phyloP scores from a whole-genome alignment of 2,888 invertebrate species.

The Adineta ricciae region DNA sequence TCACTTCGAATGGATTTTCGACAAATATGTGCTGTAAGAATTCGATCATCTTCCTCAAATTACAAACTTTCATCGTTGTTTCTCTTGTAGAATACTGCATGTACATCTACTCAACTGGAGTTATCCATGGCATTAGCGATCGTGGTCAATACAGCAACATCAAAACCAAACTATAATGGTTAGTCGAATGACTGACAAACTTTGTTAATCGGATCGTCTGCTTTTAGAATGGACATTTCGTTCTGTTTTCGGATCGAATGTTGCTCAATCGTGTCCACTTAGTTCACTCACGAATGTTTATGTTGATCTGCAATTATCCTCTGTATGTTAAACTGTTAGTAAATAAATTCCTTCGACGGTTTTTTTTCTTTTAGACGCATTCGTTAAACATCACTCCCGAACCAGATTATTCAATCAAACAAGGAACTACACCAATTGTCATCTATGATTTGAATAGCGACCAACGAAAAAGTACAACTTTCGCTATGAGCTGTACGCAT shows the following conservation, averaged over 20 bases:
- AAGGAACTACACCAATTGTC: conserved; percentile 51
- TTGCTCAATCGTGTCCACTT: conserved; percentile 70
- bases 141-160: conserved; percentile 61
- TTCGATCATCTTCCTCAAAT: neutral
- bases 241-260: conserved; percentile 73
- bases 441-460: conserved; percentile 55
- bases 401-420: conserved; percentile 8
- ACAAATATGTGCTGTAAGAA: conserved; percentile 21
- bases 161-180: conserved; percentile 25
- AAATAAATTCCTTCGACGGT: too few relatives aligned
- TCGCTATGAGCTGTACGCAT: conserved; percentile 34
- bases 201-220: neutral
- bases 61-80: neutral
- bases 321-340: conserved; percentile 40
- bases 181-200: neutral
- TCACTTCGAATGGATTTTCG: conserved; percentile 24
- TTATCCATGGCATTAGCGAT: conserved; percentile 73
- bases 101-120: conserved; percentile 62
- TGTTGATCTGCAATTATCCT: conserved; percentile 61
- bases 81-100: conserved; percentile 52
- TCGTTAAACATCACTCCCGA: neutral
- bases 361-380: neutral
- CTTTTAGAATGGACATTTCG: conserved; percentile 71
- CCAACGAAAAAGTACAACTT: conserved; percentile 54
- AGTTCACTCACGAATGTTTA: conserved; percentile 68